phyloP scores from a whole-genome alignment of 2,113 vertebrate species.

The Fregetta grallaria region DNA sequence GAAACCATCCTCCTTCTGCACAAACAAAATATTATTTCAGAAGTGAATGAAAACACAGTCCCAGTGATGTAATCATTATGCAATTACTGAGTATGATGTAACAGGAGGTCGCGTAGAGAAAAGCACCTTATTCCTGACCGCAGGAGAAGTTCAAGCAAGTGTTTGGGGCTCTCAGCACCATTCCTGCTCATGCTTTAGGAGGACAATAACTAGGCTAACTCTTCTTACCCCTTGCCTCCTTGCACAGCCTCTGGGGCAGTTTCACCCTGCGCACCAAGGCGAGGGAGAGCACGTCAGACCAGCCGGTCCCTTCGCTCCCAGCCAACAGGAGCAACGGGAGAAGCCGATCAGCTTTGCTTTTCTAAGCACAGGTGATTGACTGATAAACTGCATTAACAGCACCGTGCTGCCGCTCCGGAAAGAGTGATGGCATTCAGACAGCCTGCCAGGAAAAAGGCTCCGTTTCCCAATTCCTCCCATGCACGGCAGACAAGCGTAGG shows the following conservation, averaged over 20 bases:
- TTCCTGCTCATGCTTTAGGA: background rate
- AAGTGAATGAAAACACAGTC: background rate
- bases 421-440: background rate
- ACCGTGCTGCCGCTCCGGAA: background rate
- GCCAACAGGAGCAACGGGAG: background rate
- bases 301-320: background rate
- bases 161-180: background rate
- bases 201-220: background rate
- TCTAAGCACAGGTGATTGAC: background rate
- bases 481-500: background rate
- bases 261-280: background rate
- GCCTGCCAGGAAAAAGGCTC: background rate
- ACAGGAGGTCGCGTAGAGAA: background rate
- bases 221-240: background rate
- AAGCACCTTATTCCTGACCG: background rate
- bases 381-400: background rate
- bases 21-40: background rate
- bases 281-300: background rate
- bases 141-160: background rate
- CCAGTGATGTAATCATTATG: background rate
- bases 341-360: background rate
- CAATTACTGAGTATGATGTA: background rate
- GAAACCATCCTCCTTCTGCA: background rate
- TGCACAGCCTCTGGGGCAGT: background rate
- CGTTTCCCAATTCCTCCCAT: background rate